phyloP scores from a whole-genome alignment of 2,797 vertebrate genomes.

The Percopsis omiscomaycus region DNA sequence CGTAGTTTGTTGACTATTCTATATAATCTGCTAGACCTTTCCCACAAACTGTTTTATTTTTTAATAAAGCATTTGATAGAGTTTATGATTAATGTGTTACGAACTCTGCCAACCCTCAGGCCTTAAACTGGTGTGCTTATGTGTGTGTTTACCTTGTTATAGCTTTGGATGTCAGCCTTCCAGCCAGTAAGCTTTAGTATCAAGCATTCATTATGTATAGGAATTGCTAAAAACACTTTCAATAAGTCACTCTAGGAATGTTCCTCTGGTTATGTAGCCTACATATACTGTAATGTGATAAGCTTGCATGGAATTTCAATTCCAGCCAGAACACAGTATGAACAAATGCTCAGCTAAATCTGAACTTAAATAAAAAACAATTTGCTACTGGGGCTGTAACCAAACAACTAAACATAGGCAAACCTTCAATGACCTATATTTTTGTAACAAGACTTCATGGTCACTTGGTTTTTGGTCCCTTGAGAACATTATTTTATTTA shows the following conservation, averaged over 20 bases:
- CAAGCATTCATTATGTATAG: neutral
- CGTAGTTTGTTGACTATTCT: conserved; percentile 13
- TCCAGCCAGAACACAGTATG: neutral
- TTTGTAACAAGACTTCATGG: conserved; percentile 47
- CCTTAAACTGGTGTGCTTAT: conserved; percentile 3
- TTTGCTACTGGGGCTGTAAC: conserved; percentile 8
- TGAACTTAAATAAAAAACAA: neutral
- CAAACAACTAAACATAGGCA: neutral
- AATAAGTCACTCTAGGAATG: neutral
- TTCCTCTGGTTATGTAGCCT: neutral
- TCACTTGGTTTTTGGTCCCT: conserved; percentile 14
- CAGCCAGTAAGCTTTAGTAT: neutral
- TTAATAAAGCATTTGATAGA: conserved; percentile 13
- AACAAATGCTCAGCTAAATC: neutral
- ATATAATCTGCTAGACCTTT: conserved; percentile 9
- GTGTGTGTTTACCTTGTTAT: neutral
- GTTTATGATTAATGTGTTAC: conserved; percentile 10
- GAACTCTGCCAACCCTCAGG: neutral
- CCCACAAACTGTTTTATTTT: neutral
- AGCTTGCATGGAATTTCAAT: conserved; percentile 2
- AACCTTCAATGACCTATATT: conserved; percentile 36
- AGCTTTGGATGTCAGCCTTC: neutral
- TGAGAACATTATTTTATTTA: conserved; percentile 32
- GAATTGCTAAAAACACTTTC: conserved; percentile 4
- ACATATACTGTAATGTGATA: conserved; percentile 6